These are phyloP conservation scores for Umimayanthus chanpuru DNA, from an alignment of 92 coral and sea anemone species.

Conservation along the genomic window DNA sequence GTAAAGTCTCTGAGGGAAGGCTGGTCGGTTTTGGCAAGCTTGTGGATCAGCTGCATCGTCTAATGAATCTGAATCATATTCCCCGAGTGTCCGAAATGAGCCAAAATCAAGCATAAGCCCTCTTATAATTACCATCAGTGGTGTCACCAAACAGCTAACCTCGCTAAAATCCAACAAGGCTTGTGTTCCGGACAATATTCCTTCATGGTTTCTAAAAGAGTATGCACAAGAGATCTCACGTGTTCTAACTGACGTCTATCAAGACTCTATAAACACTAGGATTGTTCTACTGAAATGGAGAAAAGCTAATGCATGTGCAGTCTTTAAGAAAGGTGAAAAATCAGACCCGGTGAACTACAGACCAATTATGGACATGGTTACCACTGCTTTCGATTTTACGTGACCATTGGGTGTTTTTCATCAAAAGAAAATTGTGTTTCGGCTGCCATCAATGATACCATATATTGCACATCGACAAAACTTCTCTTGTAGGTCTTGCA, in stretches of 20 bases:
- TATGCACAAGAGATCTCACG: not conserved
- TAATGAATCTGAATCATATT: not conserved
- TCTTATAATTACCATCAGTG: too few species aligned
- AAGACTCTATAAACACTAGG: conserved; percentile 13
- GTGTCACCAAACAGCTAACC: conserved; percentile 23
- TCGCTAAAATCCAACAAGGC: conserved; percentile 26
- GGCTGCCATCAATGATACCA: too few species aligned
- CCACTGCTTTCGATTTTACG: too few species aligned
- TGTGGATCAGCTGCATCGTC: too few species aligned
- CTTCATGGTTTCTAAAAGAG: conserved; percentile 14
- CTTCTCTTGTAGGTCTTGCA: too few species aligned
- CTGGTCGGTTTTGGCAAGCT: too few species aligned
- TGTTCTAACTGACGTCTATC: not conserved
- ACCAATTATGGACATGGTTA: too few species aligned
- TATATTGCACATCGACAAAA: too few species aligned
- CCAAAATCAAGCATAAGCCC: conserved; percentile 13
- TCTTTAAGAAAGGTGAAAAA: conserved; percentile 29
- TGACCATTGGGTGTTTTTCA: too few species aligned
- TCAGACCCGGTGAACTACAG: conserved; percentile 22
- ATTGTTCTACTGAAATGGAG: conserved; percentile 1
- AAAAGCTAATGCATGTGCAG: conserved; percentile 19
- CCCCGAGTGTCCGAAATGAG: conserved; percentile 1
- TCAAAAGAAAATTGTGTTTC: too few species aligned
- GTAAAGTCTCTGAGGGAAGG: too few species aligned
- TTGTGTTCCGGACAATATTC: not conserved